phyloP scores from a whole-genome alignment of 2,888 invertebrate genomes.

The Deilephila porcellus region DNA sequence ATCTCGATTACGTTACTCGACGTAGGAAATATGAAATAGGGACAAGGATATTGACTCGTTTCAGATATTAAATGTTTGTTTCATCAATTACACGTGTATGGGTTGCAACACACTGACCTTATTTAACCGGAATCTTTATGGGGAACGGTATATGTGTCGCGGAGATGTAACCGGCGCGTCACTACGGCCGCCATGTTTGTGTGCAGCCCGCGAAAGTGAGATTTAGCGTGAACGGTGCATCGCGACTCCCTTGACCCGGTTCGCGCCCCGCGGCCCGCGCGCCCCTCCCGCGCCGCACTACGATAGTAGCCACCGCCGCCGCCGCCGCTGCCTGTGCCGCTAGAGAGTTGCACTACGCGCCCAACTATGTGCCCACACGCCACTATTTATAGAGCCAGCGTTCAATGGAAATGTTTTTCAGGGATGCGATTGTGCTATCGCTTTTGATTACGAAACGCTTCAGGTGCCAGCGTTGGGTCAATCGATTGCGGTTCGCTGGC shows the following conservation, averaged over 20 bases:
- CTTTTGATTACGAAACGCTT: conserved; percentile 22
- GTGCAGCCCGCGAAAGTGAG: conserved; percentile 84
- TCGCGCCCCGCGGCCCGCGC: conserved; percentile 52
- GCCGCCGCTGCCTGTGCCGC: conserved; percentile 39
- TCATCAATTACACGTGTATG: conserved; percentile 75
- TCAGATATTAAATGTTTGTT: conserved; percentile 72
- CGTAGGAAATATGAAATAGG: conserved; percentile 81
- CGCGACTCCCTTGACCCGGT: conserved; percentile 83
- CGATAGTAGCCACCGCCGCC: conserved; percentile 54
- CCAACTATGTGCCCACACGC: conserved; percentile 61
- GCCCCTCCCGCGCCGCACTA: conserved; percentile 54
- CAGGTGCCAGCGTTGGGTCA: conserved; percentile 16
- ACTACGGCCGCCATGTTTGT: conserved; percentile 75
- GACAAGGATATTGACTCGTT: conserved; percentile 75
- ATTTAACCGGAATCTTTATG: conserved; percentile 23
- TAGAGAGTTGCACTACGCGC: conserved; percentile 48
- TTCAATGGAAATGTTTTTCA: conserved; percentile 30
- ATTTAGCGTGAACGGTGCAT: conserved; percentile 83
- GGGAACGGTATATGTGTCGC: conserved; percentile 60
- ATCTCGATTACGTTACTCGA: conserved; percentile 74
- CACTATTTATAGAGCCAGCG: conserved; percentile 26
- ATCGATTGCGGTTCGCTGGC: not conserved
- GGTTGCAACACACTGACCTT: conserved; percentile 61
- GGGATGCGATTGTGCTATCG: conserved; percentile 27
- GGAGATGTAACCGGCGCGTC: conserved; percentile 72